phyloP scores from a whole-genome alignment of 2,888 invertebrate genomes.

The Nomada lathburiana region DNA sequence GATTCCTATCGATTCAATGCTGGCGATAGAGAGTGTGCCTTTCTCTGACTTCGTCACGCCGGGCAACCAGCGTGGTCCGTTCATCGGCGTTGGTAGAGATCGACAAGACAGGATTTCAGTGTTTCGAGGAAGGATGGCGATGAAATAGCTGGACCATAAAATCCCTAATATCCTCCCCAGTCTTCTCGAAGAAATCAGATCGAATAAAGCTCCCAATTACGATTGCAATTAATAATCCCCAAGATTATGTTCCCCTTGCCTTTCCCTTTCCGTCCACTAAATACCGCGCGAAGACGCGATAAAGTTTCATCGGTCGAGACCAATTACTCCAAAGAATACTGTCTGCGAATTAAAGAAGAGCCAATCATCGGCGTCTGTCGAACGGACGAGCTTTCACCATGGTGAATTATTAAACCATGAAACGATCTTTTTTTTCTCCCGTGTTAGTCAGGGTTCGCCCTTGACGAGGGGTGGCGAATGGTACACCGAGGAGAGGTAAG shows the following conservation, averaged over 20 bases:
- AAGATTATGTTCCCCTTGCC: neutral
- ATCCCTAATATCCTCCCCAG: too few relatives aligned
- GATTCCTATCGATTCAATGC: neutral
- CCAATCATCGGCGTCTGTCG: neutral
- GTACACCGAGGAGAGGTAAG: slow-evolving; percentile 52
- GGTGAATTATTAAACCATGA: slow-evolving; percentile 13
- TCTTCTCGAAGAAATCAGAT: too few relatives aligned
- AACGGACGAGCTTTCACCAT: slow-evolving; percentile 20
- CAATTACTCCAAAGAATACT: slow-evolving; percentile 12
- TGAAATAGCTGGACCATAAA: neutral
- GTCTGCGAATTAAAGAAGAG: neutral
- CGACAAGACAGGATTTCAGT: neutral
- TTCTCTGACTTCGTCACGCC: neutral
- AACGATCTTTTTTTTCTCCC: neutral
- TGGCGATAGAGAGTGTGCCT: neutral
- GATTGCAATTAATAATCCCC: neutral
- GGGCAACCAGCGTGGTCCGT: neutral
- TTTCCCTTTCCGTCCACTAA: too few relatives aligned
- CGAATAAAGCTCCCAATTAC: neutral
- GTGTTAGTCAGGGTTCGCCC: slow-evolving; percentile 16
- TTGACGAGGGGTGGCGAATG: slow-evolving; percentile 30
- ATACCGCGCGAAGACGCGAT: neutral
- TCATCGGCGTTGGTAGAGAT: neutral
- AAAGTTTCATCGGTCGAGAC: slow-evolving; percentile 9
- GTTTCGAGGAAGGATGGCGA: neutral